These are phyloP conservation scores for Ficedula albicollis DNA, from an alignment of 2,797 vertebrate genomes.

Conservation along the genomic window DNA sequence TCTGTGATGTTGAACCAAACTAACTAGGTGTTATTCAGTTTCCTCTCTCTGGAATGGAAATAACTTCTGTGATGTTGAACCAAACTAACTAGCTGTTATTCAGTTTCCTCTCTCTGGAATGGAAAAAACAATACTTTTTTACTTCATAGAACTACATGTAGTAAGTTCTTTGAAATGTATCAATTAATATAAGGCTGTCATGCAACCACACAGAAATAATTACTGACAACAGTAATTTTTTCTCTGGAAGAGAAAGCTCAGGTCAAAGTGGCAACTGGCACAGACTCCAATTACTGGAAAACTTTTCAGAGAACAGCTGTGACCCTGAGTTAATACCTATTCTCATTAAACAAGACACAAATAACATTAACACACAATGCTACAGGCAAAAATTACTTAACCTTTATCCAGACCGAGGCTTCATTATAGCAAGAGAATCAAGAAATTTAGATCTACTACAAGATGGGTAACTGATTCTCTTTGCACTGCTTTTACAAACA, in stretches of 20 bases:
- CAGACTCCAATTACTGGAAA: background rate
- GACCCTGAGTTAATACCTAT: background rate
- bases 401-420: background rate
- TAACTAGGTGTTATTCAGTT: background rate
- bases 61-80: background rate
- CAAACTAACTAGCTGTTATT: background rate
- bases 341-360: slow-evolving; percentile 2
- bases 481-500: background rate
- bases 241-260: background rate
- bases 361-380: background rate
- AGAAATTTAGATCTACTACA: background rate
- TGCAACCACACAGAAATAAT: background rate
- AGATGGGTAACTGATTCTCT: background rate
- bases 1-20: background rate
- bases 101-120: background rate
- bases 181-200: background rate
- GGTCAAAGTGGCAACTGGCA: background rate
- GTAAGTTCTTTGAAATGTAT: background rate
- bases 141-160: background rate
- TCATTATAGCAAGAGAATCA: background rate
- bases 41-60: background rate
- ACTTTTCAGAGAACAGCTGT: background rate
- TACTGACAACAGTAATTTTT: background rate
- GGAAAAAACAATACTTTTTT: background rate
- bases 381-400: background rate